Conservation (phyloP, 2,113 vertebrate genomes). For the Gila orcuttii region DNA sequence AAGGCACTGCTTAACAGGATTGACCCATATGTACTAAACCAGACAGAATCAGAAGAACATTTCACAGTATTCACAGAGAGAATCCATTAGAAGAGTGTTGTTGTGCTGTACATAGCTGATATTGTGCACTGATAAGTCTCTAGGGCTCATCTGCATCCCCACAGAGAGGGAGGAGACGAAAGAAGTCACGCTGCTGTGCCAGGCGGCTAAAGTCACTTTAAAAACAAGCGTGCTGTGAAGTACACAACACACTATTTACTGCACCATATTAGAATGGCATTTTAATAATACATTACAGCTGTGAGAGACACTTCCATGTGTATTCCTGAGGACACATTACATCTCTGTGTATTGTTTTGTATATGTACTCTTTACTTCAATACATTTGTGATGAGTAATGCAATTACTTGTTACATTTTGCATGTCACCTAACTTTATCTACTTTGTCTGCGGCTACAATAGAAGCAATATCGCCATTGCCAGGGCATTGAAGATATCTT, state of each 20-base stretch:
- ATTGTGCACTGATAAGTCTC: conserved; percentile 16
- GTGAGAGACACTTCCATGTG: background rate
- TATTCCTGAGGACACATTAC: conserved; percentile 1
- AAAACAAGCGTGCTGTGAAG: conserved; percentile 20
- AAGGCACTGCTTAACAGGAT: background rate
- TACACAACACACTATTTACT: conserved; percentile 25
- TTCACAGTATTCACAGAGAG: background rate
- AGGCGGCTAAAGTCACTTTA: background rate
- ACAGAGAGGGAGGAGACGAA: conserved; percentile 14
- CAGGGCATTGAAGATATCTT: too few relatives aligned
- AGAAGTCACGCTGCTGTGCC: conserved; percentile 15
- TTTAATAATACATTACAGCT: conserved; percentile 8
- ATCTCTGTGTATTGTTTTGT: background rate
- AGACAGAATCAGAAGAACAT: background rate
- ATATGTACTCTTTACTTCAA: too few relatives aligned
- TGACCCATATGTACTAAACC: background rate
- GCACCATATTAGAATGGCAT: background rate
- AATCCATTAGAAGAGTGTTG: conserved; percentile 5
- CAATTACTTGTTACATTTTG: too few relatives aligned
- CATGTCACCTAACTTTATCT: too few relatives aligned
- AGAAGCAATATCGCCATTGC: too few relatives aligned
- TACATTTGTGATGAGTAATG: too few relatives aligned
- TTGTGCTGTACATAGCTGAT: conserved; percentile 8
- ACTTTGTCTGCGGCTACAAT: too few relatives aligned
- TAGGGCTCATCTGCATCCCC: background rate